Percentiles rank a stretch among this genome's conserved stretches.
phyloP scores from a whole-genome alignment of 1,140 invertebrate genomes.

The Lutraria rhynchaena region DNA sequence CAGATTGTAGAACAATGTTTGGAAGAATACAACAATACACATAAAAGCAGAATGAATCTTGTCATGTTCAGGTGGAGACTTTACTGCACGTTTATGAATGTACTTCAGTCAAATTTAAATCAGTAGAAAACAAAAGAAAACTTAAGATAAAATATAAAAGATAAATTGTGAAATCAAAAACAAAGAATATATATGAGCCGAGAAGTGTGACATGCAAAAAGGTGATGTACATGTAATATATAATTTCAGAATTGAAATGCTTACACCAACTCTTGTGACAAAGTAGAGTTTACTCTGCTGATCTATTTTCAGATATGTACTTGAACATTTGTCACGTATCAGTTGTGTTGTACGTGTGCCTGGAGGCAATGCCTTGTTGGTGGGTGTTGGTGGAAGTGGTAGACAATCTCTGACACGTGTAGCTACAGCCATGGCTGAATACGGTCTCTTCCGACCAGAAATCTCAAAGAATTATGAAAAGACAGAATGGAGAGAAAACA shows the following conservation, averaged over 20 bases:
- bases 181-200: too few relatives aligned
- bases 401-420: conserved; percentile 82
- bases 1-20: conserved; percentile 81
- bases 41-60: conserved; percentile 82
- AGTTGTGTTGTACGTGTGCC: conserved; percentile 81
- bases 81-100: too few relatives aligned
- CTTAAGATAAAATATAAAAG: too few relatives aligned
- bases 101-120: too few relatives aligned
- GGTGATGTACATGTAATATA: too few relatives aligned
- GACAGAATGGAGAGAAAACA: conserved; percentile 82
- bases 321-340: conserved; percentile 83
- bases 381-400: conserved; percentile 82
- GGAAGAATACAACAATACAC: conserved; percentile 83
- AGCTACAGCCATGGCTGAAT: conserved; percentile 81
- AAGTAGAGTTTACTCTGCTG: too few relatives aligned
- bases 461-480: conserved; percentile 83
- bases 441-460: conserved; percentile 81
- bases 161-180: too few relatives aligned
- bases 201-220: too few relatives aligned
- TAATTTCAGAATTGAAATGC: too few relatives aligned
- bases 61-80: conserved; percentile 81
- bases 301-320: conserved; percentile 83
- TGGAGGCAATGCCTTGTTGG: conserved; percentile 81
- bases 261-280: too few relatives aligned
- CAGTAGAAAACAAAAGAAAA: too few relatives aligned